Percentiles rank a stretch among this genome's conserved stretches.
These are phyloP conservation scores for Crocuta crocuta DNA, from an alignment of 2,113 vertebrate species.

Conservation along the genomic window DNA sequence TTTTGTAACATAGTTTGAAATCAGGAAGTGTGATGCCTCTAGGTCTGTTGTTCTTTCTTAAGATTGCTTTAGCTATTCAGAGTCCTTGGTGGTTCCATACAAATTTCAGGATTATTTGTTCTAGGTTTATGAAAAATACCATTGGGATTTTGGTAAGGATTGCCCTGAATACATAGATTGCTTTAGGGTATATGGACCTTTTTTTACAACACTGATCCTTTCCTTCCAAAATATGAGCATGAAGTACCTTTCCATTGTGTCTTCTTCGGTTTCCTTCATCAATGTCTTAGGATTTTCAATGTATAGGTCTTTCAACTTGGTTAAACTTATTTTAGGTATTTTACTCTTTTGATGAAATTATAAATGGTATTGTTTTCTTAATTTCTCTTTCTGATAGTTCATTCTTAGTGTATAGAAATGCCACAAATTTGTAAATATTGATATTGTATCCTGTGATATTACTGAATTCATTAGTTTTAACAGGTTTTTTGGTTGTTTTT, in stretches of 20 bases:
- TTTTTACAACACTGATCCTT: not conserved
- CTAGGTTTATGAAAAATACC: not conserved
- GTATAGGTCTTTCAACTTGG: not conserved
- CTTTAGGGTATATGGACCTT: not conserved
- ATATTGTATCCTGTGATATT: not conserved
- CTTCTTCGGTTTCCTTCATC: not conserved
- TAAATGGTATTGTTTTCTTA: not conserved
- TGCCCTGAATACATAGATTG: not conserved
- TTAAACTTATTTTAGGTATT: not conserved
- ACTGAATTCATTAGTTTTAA: not conserved
- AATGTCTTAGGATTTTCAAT: not conserved
- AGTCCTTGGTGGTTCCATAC: not conserved
- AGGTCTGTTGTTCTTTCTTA: not conserved
- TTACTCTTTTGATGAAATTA: not conserved
- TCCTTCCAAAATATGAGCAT: not conserved
- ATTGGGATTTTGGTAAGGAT: not conserved
- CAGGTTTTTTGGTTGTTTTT: not conserved
- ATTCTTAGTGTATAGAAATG: not conserved
- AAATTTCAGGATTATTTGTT: not conserved
- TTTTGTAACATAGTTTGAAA: not conserved
- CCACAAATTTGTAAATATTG: not conserved
- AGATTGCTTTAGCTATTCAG: not conserved
- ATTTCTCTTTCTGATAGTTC: not conserved
- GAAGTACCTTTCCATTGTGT: not conserved
- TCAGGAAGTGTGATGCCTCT: not conserved